phyloP scores from a whole-genome alignment of 2,113 vertebrate species.

The Helogale parvula region DNA sequence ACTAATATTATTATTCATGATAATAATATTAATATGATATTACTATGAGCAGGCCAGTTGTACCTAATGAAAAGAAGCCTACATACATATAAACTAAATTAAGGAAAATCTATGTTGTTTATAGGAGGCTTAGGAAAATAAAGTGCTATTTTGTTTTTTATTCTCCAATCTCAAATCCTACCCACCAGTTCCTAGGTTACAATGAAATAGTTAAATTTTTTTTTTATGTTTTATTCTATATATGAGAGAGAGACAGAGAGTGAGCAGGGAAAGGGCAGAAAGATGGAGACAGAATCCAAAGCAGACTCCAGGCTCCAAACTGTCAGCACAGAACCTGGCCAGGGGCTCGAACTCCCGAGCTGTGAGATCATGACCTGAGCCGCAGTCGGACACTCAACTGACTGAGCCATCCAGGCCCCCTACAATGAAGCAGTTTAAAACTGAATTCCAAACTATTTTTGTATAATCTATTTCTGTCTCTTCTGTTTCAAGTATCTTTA shows the following conservation, averaged over 20 bases:
- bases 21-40: not conserved
- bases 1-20: not conserved
- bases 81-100: not conserved
- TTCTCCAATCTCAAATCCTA: not conserved
- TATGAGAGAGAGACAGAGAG: too few relatives aligned
- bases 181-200: not conserved
- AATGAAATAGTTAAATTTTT: not conserved
- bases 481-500: not conserved
- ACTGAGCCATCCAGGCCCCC: too few relatives aligned
- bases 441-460: not conserved
- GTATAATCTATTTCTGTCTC: not conserved
- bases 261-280: too few relatives aligned
- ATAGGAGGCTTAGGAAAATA: not conserved
- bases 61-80: not conserved
- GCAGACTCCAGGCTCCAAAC: too few relatives aligned
- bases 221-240: too few relatives aligned
- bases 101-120: not conserved
- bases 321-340: too few relatives aligned
- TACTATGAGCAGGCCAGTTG: not conserved
- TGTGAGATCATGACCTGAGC: too few relatives aligned
- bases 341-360: too few relatives aligned
- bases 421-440: not conserved
- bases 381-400: too few relatives aligned
- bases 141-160: not conserved
- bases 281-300: too few relatives aligned